Evolutionary conservation across 2,113 vertebrate genomes (phyloP), one percentile per base, ranked within the genome.

Genomic region (Antechinus stuartii): DNA sequence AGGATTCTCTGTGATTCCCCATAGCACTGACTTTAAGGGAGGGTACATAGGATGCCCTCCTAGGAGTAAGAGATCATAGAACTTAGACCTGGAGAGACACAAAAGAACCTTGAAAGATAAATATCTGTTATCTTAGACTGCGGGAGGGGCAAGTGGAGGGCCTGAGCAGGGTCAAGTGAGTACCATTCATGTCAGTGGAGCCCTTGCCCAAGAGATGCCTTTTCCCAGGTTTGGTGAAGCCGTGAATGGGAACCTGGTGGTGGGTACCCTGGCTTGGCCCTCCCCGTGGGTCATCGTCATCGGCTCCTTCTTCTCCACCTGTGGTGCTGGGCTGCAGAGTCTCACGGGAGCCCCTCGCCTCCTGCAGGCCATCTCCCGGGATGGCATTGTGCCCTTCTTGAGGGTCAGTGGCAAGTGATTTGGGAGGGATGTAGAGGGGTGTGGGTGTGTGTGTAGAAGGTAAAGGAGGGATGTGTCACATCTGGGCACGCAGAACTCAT

Each of bases 201-300:
- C 46, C 0, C 0, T 84, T 96, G 57, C 92, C 0, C 0, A 2
- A 42, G 68, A 89, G 30, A 76, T 89, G 54, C 95, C 91, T 93
- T 90, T 61, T 96, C 9, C 0, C 96, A 99, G 99, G 98, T 99
- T 99, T 49, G 99, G 99, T 22, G 99, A 99, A 97, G 99, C 99
- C 0, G 99, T 99, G 96, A 99, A 99, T 0, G 99, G 99, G 92
- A 99, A 99, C 97, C 97, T 99, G 98, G 99, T 99, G 97, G 99
- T 99, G 25, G 99, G 99, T 92, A 99, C 99, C 0, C 96, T 99
- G 97, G 99, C 99, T 0, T 99, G 99, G 99, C 99, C 99, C 0
- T 99, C 99, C 11, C 99, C 99, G 0, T 99, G 99, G 99, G 99
- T 99, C 96, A 99, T 99, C 25, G 99, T 99, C 97, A 99, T 99